phyloP scores from a whole-genome alignment of 2,888 invertebrate species.

The Harpalus rufipes region DNA sequence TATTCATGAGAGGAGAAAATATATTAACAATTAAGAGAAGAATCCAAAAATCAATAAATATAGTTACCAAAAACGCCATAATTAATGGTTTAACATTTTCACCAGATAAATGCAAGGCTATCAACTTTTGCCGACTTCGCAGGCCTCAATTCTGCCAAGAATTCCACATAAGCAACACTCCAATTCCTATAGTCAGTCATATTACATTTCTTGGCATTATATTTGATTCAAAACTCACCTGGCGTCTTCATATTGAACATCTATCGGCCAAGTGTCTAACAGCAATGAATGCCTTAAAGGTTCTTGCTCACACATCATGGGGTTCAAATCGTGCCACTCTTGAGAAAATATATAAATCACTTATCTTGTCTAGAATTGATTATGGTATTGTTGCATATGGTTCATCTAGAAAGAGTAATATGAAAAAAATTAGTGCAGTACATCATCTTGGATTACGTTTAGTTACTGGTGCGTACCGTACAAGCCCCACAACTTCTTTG shows the following conservation, averaged over 20 bases:
- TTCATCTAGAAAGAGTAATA: too few species aligned
- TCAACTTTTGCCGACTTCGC: neutral
- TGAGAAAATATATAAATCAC: too few species aligned
- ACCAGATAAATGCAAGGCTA: neutral
- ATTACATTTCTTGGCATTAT: slow-evolving; percentile 2
- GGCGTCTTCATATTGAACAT: neutral
- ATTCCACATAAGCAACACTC: neutral
- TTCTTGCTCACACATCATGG: neutral
- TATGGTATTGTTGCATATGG: too few species aligned
- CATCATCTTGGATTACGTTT: too few species aligned
- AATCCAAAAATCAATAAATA: slow-evolving; percentile 1
- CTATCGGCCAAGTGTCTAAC: neutral
- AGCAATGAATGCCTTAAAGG: neutral
- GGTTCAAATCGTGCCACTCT: neutral
- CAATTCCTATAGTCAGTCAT: neutral
- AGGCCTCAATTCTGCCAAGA: neutral
- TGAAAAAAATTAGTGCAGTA: too few species aligned
- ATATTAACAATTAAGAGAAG: neutral
- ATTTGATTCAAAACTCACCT: neutral
- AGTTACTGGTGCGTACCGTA: too few species aligned
- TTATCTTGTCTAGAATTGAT: too few species aligned
- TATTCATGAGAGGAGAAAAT: slow-evolving; percentile 15
- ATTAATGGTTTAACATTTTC: neutral
- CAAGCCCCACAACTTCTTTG: too few species aligned
- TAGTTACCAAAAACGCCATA: neutral